Conservation (phyloP, 2,888 invertebrate species). For the Podabrus alpinus region DNA sequence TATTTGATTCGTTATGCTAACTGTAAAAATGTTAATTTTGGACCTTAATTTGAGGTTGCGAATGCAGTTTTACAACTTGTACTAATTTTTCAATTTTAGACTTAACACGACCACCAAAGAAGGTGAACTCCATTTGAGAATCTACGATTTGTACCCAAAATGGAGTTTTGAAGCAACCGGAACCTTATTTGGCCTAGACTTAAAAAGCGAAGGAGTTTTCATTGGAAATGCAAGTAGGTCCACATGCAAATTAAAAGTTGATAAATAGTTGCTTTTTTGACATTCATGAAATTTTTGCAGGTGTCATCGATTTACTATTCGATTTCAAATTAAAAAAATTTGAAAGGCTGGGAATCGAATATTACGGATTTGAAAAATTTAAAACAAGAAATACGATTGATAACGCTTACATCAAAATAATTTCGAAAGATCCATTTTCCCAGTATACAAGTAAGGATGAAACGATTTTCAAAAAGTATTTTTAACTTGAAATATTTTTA, state of each 20-base stretch:
- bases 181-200: constrained; percentile 56
- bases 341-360: constrained; percentile 63
- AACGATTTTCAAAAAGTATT: neutral
- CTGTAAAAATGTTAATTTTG: too few relatives aligned
- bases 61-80: too few relatives aligned
- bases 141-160: constrained; percentile 56
- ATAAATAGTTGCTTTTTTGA: too few relatives aligned
- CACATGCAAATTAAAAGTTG: too few relatives aligned
- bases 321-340: constrained; percentile 64
- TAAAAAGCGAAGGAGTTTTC: constrained; percentile 59
- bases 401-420: constrained; percentile 62
- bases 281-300: constrained; percentile 51
- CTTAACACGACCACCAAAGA: constrained; percentile 55
- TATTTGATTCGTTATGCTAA: too few relatives aligned
- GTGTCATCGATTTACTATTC: constrained; percentile 62
- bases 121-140: constrained; percentile 53
- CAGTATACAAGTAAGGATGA: constrained; percentile 59
- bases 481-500: constrained; percentile 46
- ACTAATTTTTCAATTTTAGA: constrained; percentile 37
- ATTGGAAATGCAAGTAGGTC: constrained; percentile 63
- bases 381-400: constrained; percentile 64
- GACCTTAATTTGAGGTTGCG: too few relatives aligned
- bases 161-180: constrained; percentile 62
- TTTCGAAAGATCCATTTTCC: constrained; percentile 60
- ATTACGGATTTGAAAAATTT: constrained; percentile 65